Percentiles rank a stretch among this genome's conserved stretches.
Conservation (phyloP, 2,113 vertebrate genomes). For the Paramormyrops kingsleyae region DNA sequence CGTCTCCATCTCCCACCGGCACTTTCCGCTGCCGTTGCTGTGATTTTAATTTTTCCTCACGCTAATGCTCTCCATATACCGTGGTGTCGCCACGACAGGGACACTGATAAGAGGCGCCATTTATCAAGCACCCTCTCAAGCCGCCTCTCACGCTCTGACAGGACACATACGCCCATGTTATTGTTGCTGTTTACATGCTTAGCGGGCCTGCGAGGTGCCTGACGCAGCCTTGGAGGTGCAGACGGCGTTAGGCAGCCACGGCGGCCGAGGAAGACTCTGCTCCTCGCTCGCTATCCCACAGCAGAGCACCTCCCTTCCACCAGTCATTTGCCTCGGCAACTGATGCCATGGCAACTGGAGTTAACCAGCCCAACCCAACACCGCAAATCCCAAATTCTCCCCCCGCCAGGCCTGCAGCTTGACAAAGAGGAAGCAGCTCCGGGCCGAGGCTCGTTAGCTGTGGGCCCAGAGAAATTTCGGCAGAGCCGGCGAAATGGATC, state of each 20-base stretch:
- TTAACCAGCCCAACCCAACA: neutral
- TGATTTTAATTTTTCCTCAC: neutral
- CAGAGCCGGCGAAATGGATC: neutral
- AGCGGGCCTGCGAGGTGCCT: neutral
- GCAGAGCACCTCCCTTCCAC: neutral
- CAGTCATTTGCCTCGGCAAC: neutral
- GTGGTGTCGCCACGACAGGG: neutral
- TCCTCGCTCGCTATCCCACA: neutral
- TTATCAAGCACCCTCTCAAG: neutral
- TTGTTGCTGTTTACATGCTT: neutral
- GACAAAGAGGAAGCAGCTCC: neutral
- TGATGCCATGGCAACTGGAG: conserved; percentile 3
- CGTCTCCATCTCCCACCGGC: neutral
- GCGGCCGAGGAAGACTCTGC: neutral
- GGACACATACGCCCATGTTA: neutral
- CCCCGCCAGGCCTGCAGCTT: no score
- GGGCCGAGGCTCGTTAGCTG: conserved; percentile 12
- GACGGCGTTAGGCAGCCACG: neutral
- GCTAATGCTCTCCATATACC: neutral
- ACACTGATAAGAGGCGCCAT: neutral
- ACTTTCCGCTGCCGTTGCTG: neutral
- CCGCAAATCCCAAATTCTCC: neutral
- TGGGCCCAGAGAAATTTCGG: neutral
- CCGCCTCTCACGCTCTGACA: neutral
- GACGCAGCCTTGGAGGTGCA: neutral